Conservation (phyloP, 2,888 invertebrate species). For the Buathra laborator region DNA sequence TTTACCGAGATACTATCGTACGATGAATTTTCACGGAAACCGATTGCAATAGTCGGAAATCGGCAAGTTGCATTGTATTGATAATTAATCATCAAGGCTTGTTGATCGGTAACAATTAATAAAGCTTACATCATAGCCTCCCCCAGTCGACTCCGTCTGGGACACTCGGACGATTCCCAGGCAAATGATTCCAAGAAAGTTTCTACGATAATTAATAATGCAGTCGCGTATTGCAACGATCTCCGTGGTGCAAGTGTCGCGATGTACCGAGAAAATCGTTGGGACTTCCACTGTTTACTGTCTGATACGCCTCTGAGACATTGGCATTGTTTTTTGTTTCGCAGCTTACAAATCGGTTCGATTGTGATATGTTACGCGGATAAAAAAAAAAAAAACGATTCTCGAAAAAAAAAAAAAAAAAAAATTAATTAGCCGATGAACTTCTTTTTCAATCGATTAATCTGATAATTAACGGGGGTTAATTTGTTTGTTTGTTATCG, state of each 20-base stretch:
- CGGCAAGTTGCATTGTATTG: not conserved
- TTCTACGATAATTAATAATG: not conserved
- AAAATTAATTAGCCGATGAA: not conserved
- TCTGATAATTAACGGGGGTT: not conserved
- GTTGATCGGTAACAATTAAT: constrained; percentile 2
- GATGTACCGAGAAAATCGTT: not conserved
- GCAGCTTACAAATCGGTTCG: not conserved
- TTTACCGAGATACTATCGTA: not conserved
- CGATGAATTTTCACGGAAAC: constrained; percentile 14
- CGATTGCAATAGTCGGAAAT: not conserved
- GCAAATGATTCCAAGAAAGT: constrained; percentile 44
- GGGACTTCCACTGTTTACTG: not conserved
- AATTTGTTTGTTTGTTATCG: not conserved
- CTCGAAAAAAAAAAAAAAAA: not conserved
- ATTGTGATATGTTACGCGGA: not conserved
- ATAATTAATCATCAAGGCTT: constrained; percentile 13
- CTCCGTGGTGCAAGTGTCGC: not conserved
- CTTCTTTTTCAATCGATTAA: not conserved
- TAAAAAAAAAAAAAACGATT: not conserved
- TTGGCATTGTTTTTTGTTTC: not conserved
- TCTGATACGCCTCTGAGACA: not conserved
- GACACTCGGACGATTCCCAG: constrained; percentile 12
- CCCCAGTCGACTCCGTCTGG: constrained; percentile 1
- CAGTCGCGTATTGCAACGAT: not conserved
- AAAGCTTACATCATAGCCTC: constrained; percentile 21